Conservation (phyloP, 2,113 vertebrate genomes). For the Pristiophorus japonicus region DNA sequence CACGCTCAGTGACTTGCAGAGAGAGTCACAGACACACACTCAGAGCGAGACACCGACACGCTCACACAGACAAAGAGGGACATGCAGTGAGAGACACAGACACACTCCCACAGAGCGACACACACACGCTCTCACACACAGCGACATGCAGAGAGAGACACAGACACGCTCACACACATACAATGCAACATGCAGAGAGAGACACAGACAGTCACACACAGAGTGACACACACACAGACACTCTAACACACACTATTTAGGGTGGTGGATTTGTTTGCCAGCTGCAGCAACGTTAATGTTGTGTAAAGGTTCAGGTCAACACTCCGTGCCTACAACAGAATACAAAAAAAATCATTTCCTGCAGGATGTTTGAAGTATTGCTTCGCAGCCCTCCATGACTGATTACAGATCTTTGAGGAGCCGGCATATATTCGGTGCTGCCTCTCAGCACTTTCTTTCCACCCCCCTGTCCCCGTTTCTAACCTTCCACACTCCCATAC, state of each 20-base stretch:
- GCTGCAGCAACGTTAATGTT: neutral
- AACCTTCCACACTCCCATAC: too few relatives aligned
- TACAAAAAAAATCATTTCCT: neutral
- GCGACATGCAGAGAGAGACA: neutral
- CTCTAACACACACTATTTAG: neutral
- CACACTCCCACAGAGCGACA: neutral
- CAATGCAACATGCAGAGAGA: too few relatives aligned
- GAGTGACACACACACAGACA: neutral
- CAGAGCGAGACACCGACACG: neutral
- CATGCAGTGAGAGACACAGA: neutral
- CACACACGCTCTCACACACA: neutral
- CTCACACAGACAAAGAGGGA: neutral
- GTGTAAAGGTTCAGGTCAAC: neutral
- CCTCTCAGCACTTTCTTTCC: neutral
- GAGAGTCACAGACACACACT: neutral
- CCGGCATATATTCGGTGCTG: neutral
- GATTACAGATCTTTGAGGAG: neutral
- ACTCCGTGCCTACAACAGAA: neutral
- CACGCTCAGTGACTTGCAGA: too few relatives aligned
- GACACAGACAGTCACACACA: too few relatives aligned
- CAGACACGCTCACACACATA: neutral
- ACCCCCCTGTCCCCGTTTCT: too few relatives aligned
- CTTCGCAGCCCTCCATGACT: neutral
- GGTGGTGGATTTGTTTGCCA: neutral
- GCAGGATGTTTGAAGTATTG: neutral